phyloP scores from a whole-genome alignment of 1,140 invertebrate genomes.

The Brachionus rubens region DNA sequence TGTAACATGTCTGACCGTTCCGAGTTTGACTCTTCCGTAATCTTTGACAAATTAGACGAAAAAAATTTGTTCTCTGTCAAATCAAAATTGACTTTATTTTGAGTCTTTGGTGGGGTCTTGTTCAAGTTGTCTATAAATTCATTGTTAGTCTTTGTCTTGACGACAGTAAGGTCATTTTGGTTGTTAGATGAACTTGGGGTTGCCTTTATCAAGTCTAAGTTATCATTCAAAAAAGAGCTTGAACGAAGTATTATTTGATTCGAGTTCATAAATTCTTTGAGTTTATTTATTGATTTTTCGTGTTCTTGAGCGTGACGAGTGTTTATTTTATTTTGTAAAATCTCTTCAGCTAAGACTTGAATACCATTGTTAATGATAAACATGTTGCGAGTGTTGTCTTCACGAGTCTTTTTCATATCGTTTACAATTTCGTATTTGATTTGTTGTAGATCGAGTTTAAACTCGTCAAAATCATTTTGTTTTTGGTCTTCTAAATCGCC shows the following conservation, averaged over 20 bases:
- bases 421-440: slow-evolving; percentile 36
- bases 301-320: not conserved
- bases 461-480: slow-evolving; percentile 40
- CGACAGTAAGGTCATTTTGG: not conserved
- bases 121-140: slow-evolving; percentile 23
- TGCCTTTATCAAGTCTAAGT: too few species aligned
- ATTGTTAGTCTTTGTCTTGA: not conserved
- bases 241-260: not conserved
- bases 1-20: not conserved
- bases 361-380: slow-evolving; percentile 30
- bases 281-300: not conserved
- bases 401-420: slow-evolving; percentile 7
- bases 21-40: slow-evolving; percentile 8
- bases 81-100: not conserved
- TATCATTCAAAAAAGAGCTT: not conserved
- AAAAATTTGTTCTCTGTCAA: slow-evolving; percentile 27
- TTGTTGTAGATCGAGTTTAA: slow-evolving; percentile 35
- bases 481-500: slow-evolving; percentile 43
- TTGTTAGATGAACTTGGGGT: not conserved
- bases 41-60: not conserved
- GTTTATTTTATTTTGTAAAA: not conserved
- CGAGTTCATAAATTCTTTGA: slow-evolving; percentile 3
- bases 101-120: not conserved
- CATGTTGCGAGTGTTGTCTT: not conserved
- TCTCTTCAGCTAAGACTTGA: slow-evolving; percentile 20